A percentile compares a stretch with the other conserved stretches of the same genome.
Conservation (phyloP, 2,113 vertebrate genomes). For the Cygnus buccinator region DNA sequence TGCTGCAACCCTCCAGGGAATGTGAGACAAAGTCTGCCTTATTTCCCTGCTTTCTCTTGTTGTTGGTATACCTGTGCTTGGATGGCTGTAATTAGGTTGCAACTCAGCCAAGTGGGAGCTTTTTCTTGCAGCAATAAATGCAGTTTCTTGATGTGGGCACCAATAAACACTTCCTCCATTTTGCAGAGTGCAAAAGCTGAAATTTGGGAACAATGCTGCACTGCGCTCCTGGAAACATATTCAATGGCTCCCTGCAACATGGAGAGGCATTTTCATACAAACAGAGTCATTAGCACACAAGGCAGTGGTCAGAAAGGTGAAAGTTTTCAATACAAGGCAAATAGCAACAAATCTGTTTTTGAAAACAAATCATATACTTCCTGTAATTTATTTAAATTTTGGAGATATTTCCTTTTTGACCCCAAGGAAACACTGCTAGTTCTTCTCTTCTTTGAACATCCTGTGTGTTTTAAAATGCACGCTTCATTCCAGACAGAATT, state of each 20-base stretch:
- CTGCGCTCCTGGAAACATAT: fast-evolving
- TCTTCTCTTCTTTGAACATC: neutral
- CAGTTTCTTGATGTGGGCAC: neutral
- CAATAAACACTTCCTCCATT: neutral
- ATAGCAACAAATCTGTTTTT: neutral
- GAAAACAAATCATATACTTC: neutral
- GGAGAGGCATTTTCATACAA: neutral
- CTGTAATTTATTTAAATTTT: neutral
- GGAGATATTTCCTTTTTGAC: neutral
- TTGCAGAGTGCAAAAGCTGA: neutral
- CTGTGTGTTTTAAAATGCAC: neutral
- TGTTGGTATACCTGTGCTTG: neutral
- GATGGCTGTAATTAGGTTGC: neutral
- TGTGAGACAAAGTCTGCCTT: neutral
- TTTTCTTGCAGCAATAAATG: neutral
- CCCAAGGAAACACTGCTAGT: neutral
- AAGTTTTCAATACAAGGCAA: neutral
- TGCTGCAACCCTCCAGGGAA: neutral
- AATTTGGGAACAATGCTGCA: neutral
- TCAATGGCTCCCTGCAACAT: neutral
- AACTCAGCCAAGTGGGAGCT: neutral
- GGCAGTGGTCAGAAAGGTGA: neutral
- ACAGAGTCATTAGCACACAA: neutral
- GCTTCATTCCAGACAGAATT: neutral
- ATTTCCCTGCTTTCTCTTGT: neutral